Evolutionary conservation across 2,113 vertebrate genomes (phyloP).

Genomic region (Brachyhypopomus gauderio): DNA sequence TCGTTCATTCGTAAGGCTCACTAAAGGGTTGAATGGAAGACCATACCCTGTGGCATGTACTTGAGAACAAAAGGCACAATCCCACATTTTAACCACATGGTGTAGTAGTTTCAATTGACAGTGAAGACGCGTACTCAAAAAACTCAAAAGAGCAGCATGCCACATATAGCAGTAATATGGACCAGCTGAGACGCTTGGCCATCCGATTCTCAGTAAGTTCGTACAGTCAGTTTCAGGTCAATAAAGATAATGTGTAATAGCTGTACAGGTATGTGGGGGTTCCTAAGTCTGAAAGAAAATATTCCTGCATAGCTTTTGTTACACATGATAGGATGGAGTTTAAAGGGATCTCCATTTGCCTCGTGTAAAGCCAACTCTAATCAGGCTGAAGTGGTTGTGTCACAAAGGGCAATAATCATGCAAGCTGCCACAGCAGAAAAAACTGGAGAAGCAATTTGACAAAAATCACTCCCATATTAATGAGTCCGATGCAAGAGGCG

Average conservation of each 20-base stretch:
- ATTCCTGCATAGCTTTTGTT: constrained; percentile 55
- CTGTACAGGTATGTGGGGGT: not conserved
- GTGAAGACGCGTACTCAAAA: constrained; percentile 38
- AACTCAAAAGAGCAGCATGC: constrained; percentile 57
- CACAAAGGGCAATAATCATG: constrained; percentile 24
- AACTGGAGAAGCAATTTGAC: constrained; percentile 29
- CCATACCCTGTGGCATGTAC: constrained; percentile 57
- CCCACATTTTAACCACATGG: constrained; percentile 48
- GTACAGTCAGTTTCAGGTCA: constrained; percentile 21
- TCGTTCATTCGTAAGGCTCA: constrained; percentile 55
- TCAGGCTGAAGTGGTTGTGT: constrained; percentile 34
- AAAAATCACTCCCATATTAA: constrained; percentile 25
- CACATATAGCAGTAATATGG: constrained; percentile 48
- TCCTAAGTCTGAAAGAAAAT: not conserved
- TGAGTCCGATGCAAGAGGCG: not conserved
- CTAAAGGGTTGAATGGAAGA: constrained; percentile 54
- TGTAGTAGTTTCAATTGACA: constrained; percentile 37
- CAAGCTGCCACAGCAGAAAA: constrained; percentile 35
- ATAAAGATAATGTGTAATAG: constrained; percentile 13
- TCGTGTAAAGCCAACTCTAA: constrained; percentile 36
- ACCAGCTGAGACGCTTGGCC: constrained; percentile 34
- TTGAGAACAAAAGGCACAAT: constrained; percentile 57
- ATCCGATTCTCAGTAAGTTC: constrained; percentile 20
- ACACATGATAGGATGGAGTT: constrained; percentile 48
- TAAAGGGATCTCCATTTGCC: constrained; percentile 53